Evolutionary conservation across 2,888 invertebrate genomes (phyloP), one percentile per base, ranked within the genome.

Genomic region (Stenolophus ochropezus): DNA sequence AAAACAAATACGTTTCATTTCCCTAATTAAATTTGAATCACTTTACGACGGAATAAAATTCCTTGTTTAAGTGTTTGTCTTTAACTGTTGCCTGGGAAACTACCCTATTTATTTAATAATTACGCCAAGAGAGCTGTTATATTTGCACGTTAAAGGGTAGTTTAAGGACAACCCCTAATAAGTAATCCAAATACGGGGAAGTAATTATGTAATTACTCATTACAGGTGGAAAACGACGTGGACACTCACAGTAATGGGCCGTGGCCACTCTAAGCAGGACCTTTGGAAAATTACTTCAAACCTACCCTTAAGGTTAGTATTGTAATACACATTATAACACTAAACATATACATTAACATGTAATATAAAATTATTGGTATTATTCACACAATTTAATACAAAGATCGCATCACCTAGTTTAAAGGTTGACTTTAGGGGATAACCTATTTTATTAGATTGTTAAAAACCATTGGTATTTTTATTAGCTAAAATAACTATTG

Each of bases 171-270:
- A 5, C 23, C 61, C 61, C 25, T 61, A 61, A 61, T 61, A 61
- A 61, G 61, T 61, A 61, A 61, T 61, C 23, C 61, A 61, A 61
- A 61, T 61, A 61, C 25, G 23, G n/a, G 25, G 8, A 14, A 23
- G 61, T 25, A 61, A 61, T 61, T 61, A 21, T 61, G n/a, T 25
- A 25, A 61, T 61, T 61, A 61, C 25, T 61, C 61, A 61, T 25
- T 61, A 25, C 61, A 61, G 61, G 61, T 61, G 61, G 14, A 42
- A 5, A 42, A 42, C 5, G 11, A 23, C 65, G 65, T 78, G 78
- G 49, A 49, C 51, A 78, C 78, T 78, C 49, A 78, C 78, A 16
- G 21, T 65, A 78, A 78, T 58, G 53, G 27, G 74, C 11, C 11
- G 47, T 14, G 49, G 53, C 18, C 18, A 20, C 16, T n/a, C n/a